Conservation (phyloP, 1,140 invertebrate genomes). For the Temnothorax curvispinosus region DNA sequence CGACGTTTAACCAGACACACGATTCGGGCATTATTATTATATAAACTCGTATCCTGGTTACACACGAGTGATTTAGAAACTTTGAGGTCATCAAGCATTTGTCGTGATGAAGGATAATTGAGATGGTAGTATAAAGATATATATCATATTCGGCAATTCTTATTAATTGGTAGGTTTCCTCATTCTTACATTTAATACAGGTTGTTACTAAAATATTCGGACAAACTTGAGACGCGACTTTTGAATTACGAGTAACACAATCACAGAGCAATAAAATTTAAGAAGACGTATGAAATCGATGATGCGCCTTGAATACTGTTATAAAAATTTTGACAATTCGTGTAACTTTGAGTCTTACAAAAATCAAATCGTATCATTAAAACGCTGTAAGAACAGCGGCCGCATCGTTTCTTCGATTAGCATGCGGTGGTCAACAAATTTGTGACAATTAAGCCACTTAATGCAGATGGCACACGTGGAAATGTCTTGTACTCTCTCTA, state of each 20-base stretch:
- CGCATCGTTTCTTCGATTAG: constrained; percentile 40
- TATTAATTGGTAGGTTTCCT: constrained; percentile 13
- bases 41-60: constrained; percentile 68
- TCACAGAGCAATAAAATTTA: neutral
- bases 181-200: neutral
- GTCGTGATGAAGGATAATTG: constrained; percentile 31
- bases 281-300: neutral
- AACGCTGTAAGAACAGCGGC: neutral
- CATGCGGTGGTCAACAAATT: constrained; percentile 56
- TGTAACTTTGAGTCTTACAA: neutral
- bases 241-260: neutral
- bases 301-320: neutral
- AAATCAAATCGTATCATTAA: constrained; percentile 3
- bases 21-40: constrained; percentile 63
- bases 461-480: constrained; percentile 28
- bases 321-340: neutral
- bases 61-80: constrained; percentile 50
- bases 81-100: constrained; percentile 65
- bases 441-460: constrained; percentile 65
- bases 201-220: neutral
- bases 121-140: constrained; percentile 29
- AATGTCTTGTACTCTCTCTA: too few relatives aligned
- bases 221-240: neutral
- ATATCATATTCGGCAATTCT: constrained; percentile 28
- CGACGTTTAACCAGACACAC: constrained; percentile 45